These are phyloP conservation scores for Drosophila triauraria DNA, from an alignment of 1,140 invertebrate species.

Conservation along the genomic window DNA sequence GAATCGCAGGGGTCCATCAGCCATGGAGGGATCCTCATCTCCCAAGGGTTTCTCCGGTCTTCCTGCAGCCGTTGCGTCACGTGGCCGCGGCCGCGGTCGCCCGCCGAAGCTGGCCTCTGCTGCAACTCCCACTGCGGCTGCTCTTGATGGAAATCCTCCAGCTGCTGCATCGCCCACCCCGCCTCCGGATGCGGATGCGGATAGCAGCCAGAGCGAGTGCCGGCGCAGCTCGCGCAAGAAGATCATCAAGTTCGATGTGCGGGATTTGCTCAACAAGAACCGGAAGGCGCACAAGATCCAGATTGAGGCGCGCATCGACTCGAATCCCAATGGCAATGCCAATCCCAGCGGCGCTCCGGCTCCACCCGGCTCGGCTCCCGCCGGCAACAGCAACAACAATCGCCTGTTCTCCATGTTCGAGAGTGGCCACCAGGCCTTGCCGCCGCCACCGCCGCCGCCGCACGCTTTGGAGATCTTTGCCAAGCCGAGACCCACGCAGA, in stretches of 20 bases:
- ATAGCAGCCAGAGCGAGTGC: conserved; percentile 43
- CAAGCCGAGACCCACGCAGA: conserved; percentile 56
- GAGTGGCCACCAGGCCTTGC: conserved; percentile 8
- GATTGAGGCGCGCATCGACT: conserved; percentile 78
- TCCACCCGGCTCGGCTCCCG: not conserved
- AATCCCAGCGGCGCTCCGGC: not conserved
- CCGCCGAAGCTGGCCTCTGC: conserved; percentile 21
- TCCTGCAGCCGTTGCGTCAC: conserved; percentile 22
- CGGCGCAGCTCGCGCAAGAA: conserved; percentile 78
- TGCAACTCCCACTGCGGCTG: not conserved
- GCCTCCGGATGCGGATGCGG: not conserved
- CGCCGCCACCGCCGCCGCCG: conserved; percentile 19
- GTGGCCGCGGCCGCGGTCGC: conserved; percentile 41
- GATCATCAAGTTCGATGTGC: conserved; percentile 79
- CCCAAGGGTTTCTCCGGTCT: not conserved
- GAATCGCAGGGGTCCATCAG: conserved; percentile 1
- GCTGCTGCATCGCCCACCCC: conserved; percentile 4
- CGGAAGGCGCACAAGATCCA: conserved; percentile 71
- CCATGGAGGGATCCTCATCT: conserved; percentile 25
- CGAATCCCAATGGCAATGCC: conserved; percentile 42
- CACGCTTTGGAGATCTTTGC: conserved; percentile 53
- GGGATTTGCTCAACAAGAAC: conserved; percentile 73
- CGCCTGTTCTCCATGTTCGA: conserved; percentile 54
- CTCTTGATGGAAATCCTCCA: not conserved
- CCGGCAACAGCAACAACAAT: not conserved